phyloP scores from a whole-genome alignment of 2,113 vertebrate species.

The Grus americana region DNA sequence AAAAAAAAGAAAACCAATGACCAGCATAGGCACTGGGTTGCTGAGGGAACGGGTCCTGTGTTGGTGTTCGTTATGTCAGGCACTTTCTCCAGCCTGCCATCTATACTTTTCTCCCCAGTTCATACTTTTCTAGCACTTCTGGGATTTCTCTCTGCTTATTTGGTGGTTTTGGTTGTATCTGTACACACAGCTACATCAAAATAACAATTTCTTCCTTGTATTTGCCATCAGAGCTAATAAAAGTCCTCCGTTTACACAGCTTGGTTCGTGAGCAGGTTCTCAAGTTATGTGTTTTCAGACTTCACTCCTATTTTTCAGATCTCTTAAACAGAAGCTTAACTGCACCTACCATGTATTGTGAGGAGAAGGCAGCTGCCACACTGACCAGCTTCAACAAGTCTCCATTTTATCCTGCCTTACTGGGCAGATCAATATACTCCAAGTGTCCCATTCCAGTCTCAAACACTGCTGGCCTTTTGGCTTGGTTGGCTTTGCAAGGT shows the following conservation, averaged over 20 bases:
- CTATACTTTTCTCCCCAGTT: not conserved
- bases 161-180: not conserved
- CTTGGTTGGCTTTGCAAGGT: not conserved
- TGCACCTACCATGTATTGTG: not conserved
- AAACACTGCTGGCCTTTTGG: not conserved
- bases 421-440: not conserved
- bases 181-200: not conserved
- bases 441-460: not conserved
- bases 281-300: not conserved
- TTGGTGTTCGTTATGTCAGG: not conserved
- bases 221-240: not conserved
- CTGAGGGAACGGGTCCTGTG: not conserved
- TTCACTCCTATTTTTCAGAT: not conserved
- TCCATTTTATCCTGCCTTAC: not conserved
- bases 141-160: not conserved
- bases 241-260: not conserved
- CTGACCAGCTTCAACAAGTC: not conserved
- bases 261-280: not conserved
- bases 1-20: not conserved
- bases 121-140: not conserved
- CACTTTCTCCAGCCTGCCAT: not conserved
- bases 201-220: not conserved
- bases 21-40: not conserved
- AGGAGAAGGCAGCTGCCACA: not conserved
- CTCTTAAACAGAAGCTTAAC: not conserved